Base-by-base conservation (phyloP, 2,888 invertebrate species). In the Leptothorax acervorum region DNA sequence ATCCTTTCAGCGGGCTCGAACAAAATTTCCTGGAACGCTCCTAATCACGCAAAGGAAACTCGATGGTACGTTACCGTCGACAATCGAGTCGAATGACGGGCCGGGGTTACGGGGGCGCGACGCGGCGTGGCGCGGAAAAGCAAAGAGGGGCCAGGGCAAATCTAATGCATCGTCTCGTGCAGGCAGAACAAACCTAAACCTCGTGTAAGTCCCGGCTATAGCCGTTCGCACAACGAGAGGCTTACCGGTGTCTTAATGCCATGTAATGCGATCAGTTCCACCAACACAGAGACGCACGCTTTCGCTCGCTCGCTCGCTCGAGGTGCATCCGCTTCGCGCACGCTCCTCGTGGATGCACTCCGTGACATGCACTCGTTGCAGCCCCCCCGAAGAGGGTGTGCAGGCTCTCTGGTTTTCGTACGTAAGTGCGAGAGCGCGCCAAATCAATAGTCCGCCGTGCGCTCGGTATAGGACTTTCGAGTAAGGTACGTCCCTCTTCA, bases 191-290 rank as follows among this genome's bases (percentile, higher is more conserved):
- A 83, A 82, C 73, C 62, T 92, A 93, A 93, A 91, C 86, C 88
- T 86, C 92, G 85, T 93, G 93, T 92, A 93, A 92, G 90, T 90
- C 88, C 83, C 84, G 86, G 73, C 75, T 86, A 87, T 85, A 86
- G 87, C 84, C 51, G 71, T 74, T 86, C 83, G 82, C 86, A 86
- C 86, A 90, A 88, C 87, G 90, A 92, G 92, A 91, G 92, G 93
- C 94, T 94, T 94, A 94, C 90, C 92, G 92, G 91, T 93, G 89
- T 93, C 90, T 93, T 94, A 95, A 95, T 94, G 88, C 94, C 91
- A 85, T 92, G 94, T 95, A 95, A 95, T 95, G 93, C 94, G 95
- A 95, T 95, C 94, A 94, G 92, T 89, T 91, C 35, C 90, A 91
- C 91, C 84, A 90, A 90, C 87, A 90, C 91, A 88, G 82, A 70